These are phyloP conservation scores for Clitarchus hookeri DNA, from an alignment of 2,888 invertebrate species.

Conservation along the genomic window DNA sequence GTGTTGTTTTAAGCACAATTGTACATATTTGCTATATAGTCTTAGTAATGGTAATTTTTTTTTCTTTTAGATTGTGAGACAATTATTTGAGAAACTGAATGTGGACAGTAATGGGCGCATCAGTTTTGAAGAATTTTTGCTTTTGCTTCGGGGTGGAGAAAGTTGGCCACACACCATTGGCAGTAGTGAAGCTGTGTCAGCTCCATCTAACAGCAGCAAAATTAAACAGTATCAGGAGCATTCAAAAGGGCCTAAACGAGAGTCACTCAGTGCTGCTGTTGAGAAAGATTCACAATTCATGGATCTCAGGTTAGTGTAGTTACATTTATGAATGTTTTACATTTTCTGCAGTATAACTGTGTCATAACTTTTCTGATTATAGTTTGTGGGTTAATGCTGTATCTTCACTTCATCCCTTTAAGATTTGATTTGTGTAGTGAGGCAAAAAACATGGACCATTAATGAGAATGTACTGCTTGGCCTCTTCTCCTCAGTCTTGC, in stretches of 20 bases:
- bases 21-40: no score
- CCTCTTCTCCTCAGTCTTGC: no score
- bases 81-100: constrained; percentile 68
- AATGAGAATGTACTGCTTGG: no score
- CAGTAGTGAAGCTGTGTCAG: not conserved
- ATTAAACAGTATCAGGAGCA: not conserved
- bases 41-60: no score
- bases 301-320: not conserved
- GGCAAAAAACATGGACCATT: no score
- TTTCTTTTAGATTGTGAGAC: constrained; percentile 56
- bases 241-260: not conserved
- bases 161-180: not conserved
- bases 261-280: not conserved
- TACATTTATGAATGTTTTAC: not conserved
- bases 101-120: constrained; percentile 66
- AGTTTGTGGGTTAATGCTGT: no score
- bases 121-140: constrained; percentile 67
- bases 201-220: no score
- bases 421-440: no score
- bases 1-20: no score
- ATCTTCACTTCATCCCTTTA: no score
- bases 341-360: no score
- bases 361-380: no score
- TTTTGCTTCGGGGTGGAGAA: constrained; percentile 62
- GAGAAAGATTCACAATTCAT: not conserved